These are phyloP conservation scores for Lasioglossum leucozonium DNA, from an alignment of 2,888 invertebrate genomes.

Conservation along the genomic window DNA sequence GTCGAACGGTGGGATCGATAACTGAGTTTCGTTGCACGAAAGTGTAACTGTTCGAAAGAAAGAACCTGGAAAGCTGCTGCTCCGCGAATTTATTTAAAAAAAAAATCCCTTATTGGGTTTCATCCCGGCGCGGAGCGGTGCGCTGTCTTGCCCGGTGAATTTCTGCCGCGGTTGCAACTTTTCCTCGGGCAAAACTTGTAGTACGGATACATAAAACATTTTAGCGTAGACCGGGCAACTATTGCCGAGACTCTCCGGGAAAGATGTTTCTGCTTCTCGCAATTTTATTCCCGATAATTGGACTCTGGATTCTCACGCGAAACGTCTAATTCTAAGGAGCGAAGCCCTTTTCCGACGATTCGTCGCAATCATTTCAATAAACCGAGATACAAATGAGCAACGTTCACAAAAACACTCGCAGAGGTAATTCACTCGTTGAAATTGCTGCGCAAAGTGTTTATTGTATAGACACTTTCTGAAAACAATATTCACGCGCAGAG, in stretches of 20 bases:
- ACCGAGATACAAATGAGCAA: background rate
- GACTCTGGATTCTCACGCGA: background rate
- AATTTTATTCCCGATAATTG: slow-evolving; percentile 1
- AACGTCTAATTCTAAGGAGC: background rate
- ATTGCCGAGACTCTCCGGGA: background rate
- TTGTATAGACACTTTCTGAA: background rate
- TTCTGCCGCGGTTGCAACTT: background rate
- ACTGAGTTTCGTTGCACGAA: slow-evolving; percentile 2
- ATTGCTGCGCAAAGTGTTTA: background rate
- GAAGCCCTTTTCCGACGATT: no score
- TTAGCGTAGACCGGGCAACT: background rate
- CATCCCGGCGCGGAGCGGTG: background rate
- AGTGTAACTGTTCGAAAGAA: slow-evolving; percentile 5
- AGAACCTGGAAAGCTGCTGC: background rate
- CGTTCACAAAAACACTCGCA: background rate
- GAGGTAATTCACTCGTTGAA: background rate
- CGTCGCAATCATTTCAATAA: no score
- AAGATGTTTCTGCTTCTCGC: background rate
- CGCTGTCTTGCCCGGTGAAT: background rate
- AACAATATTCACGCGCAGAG: background rate
- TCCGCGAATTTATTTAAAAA: background rate
- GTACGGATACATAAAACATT: background rate
- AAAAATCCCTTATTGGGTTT: background rate
- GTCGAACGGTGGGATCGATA: background rate
- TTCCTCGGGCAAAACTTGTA: background rate